phyloP scores from a whole-genome alignment of 2,888 invertebrate species.

The Margaritifera margaritifera region DNA sequence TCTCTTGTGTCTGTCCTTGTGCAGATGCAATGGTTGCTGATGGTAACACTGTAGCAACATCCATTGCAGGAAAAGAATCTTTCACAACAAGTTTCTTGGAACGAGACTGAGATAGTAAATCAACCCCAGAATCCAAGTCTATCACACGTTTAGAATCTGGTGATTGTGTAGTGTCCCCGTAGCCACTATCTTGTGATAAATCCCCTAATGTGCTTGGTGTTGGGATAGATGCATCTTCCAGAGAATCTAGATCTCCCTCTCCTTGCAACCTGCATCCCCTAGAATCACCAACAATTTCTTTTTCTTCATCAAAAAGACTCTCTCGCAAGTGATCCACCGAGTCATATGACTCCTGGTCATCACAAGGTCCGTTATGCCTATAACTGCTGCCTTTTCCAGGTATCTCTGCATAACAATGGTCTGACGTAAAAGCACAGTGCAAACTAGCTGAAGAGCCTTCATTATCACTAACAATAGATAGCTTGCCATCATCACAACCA shows the following conservation, averaged over 20 bases:
- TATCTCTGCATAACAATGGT: constrained; percentile 45
- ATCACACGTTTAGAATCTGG: constrained; percentile 22
- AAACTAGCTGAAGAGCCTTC: constrained; percentile 25
- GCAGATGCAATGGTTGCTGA: no score
- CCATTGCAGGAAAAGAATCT: no score
- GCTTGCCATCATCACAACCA: no score
- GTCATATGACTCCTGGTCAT: not conserved
- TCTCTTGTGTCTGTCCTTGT: no score
- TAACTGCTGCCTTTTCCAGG: constrained; percentile 17
- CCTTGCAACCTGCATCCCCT: constrained; percentile 4
- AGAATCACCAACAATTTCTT: no score
- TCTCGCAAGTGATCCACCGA: no score
- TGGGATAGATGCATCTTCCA: constrained; percentile 11
- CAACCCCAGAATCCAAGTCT: no score
- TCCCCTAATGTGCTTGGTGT: constrained; percentile 23
- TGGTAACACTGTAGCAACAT: no score
- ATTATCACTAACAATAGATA: constrained; percentile 9
- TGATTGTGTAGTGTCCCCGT: constrained; percentile 40
- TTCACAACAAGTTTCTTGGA: no score
- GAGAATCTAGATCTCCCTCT: constrained; percentile 8
- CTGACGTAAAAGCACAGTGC: constrained; percentile 17
- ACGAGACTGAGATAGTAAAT: no score
- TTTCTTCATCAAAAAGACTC: not conserved
- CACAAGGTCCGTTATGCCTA: not conserved
- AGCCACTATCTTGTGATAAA: constrained; percentile 50